Base-by-base conservation (phyloP, 2,113 vertebrate species). In the Rana temporaria region DNA sequence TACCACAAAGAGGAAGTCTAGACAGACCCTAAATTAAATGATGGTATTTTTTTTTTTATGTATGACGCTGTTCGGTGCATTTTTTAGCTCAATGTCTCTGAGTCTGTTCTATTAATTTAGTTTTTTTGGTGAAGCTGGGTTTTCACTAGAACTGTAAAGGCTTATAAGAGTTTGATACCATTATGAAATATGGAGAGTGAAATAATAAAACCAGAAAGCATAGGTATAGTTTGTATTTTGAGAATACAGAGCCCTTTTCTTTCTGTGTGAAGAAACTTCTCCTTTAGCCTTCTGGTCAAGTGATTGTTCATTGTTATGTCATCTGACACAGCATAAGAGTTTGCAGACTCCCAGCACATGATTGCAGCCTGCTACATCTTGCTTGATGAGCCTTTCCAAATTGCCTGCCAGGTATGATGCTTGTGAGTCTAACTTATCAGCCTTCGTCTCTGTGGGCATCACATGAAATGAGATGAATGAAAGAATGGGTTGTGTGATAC, bases 331-430 rank as follows among this genome's bases (percentile, higher is more conserved):
- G 60, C 79, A 76, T 42, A 59, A 66, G 70, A 82, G 48, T 66
- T 74, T 82, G 70, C 70, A 82, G 60, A 24, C 71, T 22, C 38
- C 53, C 70, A 75, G 69, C 80, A 82, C 80, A 82, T 82, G 80
- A 82, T 75, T 74, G 18, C 70, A 75, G 80, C 70, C 70, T 75
- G 80, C 70, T 82, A 73, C 48, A 67, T 75, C 74, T 74, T 32
- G 53, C 62, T 82, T 34, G 30, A 75, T 74, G 62, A 74, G 80
- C 70, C 66, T 82, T 82, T 82, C 70, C 80, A 82, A 75, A 82
- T 82, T 82, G 80, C 80, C 80, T 82, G 80, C 80, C 80, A 82
- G 80, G 80, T 82, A 82, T 82, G 80, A 66, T 82, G 53, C 70
- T 82, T 82, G 80, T 82, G 80, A 74, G 60, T 65, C 62, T 63